A percentile compares a stretch with the other conserved stretches of the same genome.
Conservation (phyloP, 2,797 vertebrate genomes). For the Somateria mollissima region DNA sequence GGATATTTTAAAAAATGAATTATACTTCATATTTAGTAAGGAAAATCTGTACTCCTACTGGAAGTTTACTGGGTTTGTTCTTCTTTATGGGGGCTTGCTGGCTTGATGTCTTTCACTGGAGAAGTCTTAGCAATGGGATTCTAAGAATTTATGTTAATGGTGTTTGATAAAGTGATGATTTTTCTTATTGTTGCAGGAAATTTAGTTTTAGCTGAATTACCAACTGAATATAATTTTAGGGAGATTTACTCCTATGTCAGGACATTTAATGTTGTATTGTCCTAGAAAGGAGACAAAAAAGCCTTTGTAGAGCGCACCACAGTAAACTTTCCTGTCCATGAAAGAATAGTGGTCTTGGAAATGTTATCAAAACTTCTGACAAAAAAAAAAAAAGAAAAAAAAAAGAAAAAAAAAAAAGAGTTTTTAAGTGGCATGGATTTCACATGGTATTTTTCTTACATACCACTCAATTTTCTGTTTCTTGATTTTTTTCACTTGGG, state of each 20-base stretch:
- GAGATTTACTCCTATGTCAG: background rate
- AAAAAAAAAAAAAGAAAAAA: background rate
- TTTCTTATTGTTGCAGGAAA: background rate
- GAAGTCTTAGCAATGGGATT: background rate
- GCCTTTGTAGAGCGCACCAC: background rate
- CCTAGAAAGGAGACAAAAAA: background rate
- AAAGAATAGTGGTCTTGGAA: background rate
- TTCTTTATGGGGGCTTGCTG: background rate
- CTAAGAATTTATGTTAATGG: background rate
- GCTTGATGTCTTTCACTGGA: background rate
- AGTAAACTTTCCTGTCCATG: fast-evolving
- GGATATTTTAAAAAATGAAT: background rate
- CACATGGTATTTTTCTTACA: background rate
- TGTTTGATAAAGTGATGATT: background rate
- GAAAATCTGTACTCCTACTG: background rate
- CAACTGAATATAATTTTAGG: background rate
- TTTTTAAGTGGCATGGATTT: background rate
- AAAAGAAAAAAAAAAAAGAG: no score
- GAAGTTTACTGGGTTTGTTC: background rate
- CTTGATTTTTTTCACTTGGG: background rate
- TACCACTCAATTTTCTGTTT: background rate
- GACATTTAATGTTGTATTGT: background rate
- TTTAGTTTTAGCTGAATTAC: background rate
- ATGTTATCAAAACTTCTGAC: background rate
- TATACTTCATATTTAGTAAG: background rate